Evolutionary conservation across 2,113 vertebrate genomes (phyloP).

Genomic region (Eupsittula cactorum): DNA sequence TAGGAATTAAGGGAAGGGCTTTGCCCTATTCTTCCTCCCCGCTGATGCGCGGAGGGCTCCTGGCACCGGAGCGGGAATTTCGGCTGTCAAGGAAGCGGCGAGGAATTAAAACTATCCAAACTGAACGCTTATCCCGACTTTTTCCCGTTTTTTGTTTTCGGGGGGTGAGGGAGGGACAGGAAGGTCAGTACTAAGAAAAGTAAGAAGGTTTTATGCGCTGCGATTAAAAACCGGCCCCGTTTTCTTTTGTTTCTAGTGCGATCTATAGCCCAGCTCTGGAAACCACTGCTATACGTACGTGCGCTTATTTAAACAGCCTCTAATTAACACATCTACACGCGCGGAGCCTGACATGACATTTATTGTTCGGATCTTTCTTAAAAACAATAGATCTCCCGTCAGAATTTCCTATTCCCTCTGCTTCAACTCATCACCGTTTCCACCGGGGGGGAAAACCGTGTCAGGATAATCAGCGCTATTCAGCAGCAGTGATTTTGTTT

Average conservation of each 20-base stretch:
- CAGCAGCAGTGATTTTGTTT: constrained; percentile 8
- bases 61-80: background rate
- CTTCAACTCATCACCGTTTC: constrained; percentile 37
- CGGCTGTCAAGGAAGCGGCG: background rate
- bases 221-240: background rate
- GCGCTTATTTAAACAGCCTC: background rate
- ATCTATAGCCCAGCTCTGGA: background rate
- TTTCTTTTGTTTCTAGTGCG: constrained; percentile 13
- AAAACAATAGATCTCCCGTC: constrained; percentile 34
- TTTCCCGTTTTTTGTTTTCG: background rate
- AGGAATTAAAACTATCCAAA: background rate
- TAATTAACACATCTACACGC: constrained; percentile 16
- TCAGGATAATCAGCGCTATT: constrained; percentile 29
- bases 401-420: constrained; percentile 32
- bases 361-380: background rate
- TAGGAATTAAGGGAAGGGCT: background rate
- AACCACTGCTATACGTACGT: background rate
- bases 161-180: background rate
- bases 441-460: background rate
- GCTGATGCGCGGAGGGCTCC: background rate
- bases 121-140: background rate
- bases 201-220: background rate
- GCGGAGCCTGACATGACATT: constrained; percentile 21
- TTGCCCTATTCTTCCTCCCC: too few species aligned
- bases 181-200: background rate